A percentile compares a stretch with the other conserved stretches of the same genome.
Evolutionary conservation across 64 coral and sea anemone species (phyloP).

Genomic region (Montipora efflorescens): DNA sequence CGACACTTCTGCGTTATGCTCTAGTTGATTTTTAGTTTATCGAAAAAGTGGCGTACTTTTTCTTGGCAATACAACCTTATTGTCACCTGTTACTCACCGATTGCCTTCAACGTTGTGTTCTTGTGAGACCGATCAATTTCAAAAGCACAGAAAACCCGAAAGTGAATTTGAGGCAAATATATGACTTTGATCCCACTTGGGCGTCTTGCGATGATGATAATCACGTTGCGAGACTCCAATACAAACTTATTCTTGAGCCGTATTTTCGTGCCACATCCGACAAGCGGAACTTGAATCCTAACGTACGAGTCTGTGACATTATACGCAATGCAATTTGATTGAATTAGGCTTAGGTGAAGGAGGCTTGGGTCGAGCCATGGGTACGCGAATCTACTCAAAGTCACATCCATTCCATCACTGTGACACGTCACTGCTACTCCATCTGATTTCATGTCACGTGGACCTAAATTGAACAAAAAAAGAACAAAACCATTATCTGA

Average conservation of each 20-base stretch:
- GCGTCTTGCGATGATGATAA: background rate
- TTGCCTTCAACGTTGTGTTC: background rate
- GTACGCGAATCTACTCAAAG: constrained; percentile 16
- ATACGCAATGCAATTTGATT: constrained; percentile 9
- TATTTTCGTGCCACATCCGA: constrained; percentile 1
- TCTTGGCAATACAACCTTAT: background rate
- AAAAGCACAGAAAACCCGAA: background rate
- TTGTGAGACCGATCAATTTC: background rate
- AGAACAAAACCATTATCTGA: background rate
- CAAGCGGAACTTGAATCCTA: background rate
- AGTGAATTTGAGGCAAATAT: constrained; percentile 13
- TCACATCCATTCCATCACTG: constrained; percentile 2
- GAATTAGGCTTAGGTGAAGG: background rate
- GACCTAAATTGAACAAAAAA: background rate
- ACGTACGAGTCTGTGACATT: background rate
- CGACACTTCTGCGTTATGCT: too few species aligned
- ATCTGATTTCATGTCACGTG: constrained; percentile 5
- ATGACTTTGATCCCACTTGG: background rate
- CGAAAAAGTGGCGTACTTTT: background rate
- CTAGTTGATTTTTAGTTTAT: too few species aligned
- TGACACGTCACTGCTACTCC: constrained; percentile 14
- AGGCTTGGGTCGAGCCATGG: constrained; percentile 19
- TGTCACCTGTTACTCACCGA: background rate
- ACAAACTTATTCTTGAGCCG: background rate
- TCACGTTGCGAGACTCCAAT: background rate